Base-by-base conservation (phyloP, 2,113 vertebrate genomes). In the Rhea americana region DNA sequence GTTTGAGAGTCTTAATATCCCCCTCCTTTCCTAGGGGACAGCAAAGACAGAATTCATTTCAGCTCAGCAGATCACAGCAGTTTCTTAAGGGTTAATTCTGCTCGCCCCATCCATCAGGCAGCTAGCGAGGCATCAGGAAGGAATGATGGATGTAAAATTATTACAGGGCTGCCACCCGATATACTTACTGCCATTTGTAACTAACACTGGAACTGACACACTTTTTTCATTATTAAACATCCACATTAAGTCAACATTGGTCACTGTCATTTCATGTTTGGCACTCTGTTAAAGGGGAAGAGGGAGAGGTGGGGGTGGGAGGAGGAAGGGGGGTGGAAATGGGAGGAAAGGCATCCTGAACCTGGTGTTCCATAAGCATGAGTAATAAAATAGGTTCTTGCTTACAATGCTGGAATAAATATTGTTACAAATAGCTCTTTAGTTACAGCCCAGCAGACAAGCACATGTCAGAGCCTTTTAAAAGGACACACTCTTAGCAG, bases 101-200 rank as follows among this genome's bases (percentile, higher is more conserved):
- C 91, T 79, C 22, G 80, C 66, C 90, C 93, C 96, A 98, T 98
- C 97, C 97, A 97, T 98, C 97, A 98, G 95, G 81, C 19, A 94
- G 97, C 93, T 90, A 96, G 94, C 1, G 72, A 97, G 95, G 95
- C 96, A 94, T 97, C 96, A 68, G 90, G 89, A 86, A 93, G 91
- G 95, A 91, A 97, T 98, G 98, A 98, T 95, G 96, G 97, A 98
- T 98, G 96, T 95, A 96, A 98, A 98, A 98, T 98, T 98, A 98
- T 98, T 97, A 97, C 96, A 97, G 96, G 94, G 95, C 96, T 97
- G 97, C 97, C 97, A 98, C 92, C 91, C 2, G 59, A 97, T 96
- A 97, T 76, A 97, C 96, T 97, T 89, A 96, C 94, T 97, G 97
- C 97, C 98, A 98, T 98, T 98, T 97, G 97, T 98, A 97, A 98